phyloP scores from a whole-genome alignment of 1,140 invertebrate genomes.

The Andrena cerasifolii region DNA sequence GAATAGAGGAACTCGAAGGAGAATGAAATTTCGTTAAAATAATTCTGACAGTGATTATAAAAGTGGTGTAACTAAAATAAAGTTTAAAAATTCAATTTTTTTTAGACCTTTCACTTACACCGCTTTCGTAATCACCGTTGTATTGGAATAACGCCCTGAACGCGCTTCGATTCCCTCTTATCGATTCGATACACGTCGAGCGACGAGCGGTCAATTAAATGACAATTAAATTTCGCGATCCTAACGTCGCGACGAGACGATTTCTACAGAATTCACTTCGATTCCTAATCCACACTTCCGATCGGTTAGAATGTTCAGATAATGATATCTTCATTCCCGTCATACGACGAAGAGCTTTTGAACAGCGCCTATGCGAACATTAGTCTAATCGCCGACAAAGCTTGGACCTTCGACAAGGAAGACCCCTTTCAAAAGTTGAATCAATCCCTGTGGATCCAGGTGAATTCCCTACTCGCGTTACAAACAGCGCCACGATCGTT shows the following conservation, averaged over 20 bases:
- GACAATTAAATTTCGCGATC: conserved; percentile 11
- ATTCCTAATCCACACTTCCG: conserved; percentile 27
- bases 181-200: conserved; percentile 22
- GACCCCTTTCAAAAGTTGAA: conserved; percentile 76
- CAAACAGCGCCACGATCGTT: too few relatives aligned
- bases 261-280: conserved; percentile 2
- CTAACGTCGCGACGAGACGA: background rate
- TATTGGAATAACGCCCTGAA: background rate
- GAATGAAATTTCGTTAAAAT: background rate
- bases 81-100: too few relatives aligned
- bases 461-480: conserved; percentile 45
- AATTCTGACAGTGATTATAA: too few relatives aligned
- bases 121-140: too few relatives aligned
- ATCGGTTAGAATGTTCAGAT: conserved; percentile 72
- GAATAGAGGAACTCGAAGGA: too few relatives aligned
- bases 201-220: conserved; percentile 15
- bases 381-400: conserved; percentile 74
- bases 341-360: conserved; percentile 75
- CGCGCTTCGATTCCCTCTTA: background rate
- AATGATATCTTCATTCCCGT: conserved; percentile 76
- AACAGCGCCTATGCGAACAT: conserved; percentile 77
- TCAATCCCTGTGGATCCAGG: conserved; percentile 75
- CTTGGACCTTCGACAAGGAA: conserved; percentile 71
- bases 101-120: too few relatives aligned
- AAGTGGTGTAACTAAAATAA: too few relatives aligned